phyloP scores from a whole-genome alignment of 2,797 vertebrate species.

The Arrhamphus sclerolepis region DNA sequence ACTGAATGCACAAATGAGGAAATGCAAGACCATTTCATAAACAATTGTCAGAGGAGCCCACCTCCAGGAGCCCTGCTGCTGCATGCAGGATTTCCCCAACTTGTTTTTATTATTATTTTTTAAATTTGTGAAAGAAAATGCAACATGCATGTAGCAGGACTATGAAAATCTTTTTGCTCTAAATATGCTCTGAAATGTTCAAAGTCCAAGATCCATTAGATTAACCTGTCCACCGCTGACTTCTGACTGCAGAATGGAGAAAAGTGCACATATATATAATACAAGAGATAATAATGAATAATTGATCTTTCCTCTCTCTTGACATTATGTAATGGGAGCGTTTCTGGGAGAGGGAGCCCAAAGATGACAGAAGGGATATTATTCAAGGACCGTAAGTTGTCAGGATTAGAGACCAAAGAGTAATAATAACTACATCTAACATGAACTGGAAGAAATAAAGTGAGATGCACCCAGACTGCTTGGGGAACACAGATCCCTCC shows the following conservation, averaged over 20 bases:
- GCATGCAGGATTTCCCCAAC: no score
- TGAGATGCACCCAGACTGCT: no score
- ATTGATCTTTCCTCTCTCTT: conserved; percentile 56
- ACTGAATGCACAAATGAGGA: conserved; percentile 71
- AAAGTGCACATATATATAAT: conserved; percentile 64
- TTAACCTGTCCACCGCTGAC: conserved; percentile 13
- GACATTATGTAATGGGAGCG: conserved; percentile 57
- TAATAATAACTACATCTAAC: conserved; percentile 1
- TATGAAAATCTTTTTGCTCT: no score
- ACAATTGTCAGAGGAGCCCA: background rate
- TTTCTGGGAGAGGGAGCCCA: conserved; percentile 35
- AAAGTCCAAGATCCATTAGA: conserved; percentile 20
- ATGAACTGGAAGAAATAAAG: conserved; percentile 9
- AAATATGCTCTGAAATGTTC: conserved; percentile 20
- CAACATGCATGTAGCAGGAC: background rate
- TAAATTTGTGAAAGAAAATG: no score
- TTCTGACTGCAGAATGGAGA: conserved; percentile 13
- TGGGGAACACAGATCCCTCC: no score
- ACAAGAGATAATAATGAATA: conserved; percentile 67
- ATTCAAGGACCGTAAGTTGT: conserved; percentile 12
- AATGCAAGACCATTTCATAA: background rate
- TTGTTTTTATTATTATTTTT: conserved; percentile 6
- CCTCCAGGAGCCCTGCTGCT: background rate
- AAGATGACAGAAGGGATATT: conserved; percentile 19
- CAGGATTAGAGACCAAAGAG: background rate